Base-by-base conservation (phyloP, 2,888 invertebrate genomes). In the Oegoconia quadripuncta region DNA sequence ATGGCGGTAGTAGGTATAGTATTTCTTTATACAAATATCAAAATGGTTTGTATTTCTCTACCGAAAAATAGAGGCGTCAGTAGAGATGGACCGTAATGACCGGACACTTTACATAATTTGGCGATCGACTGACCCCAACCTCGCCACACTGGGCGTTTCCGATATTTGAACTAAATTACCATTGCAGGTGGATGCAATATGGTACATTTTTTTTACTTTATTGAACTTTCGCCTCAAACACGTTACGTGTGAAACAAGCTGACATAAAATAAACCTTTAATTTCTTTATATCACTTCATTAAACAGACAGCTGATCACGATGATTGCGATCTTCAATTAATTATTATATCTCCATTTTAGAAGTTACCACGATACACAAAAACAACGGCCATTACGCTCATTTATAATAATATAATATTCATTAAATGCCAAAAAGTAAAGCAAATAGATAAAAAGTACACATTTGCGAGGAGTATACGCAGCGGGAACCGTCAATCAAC, bases 21-120 rank as follows among this genome's bases (percentile, higher is more conserved):
- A 17, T 32, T 20, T 7, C 18, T 18, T 5, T 4, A 18, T 4
- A 7, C 29, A 70, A 76, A 66, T 68, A 75, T 69, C 78, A 78
- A 76, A 39, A 39, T 34, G 0, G 1, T 3, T 18, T 15, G 22
- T 20, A 9, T 33, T 54, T 43, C 38, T 32, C 43, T 32, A 37
- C 33, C n/a, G n/a, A 46, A 56, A 69, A 66, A 76, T 74, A 68
- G 66, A 74, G 59, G 58, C 64, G 68, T 75, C 73, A 69, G 64
- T 67, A 62, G 59, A 62, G 63, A 55, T 55, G 74, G 66, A 54
- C 63, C 64, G 68, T 79, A 83, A 84, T 84, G 84, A 82, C 81
- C 64, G 73, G 64, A 66, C 75, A 75, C 77, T 86, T 86, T 84
- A 78, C 83, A 83, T 86, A 86, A 86, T 86, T 76, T 63, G 70